Conservation (phyloP, 2,113 vertebrate species). For the Lepus americanus region DNA sequence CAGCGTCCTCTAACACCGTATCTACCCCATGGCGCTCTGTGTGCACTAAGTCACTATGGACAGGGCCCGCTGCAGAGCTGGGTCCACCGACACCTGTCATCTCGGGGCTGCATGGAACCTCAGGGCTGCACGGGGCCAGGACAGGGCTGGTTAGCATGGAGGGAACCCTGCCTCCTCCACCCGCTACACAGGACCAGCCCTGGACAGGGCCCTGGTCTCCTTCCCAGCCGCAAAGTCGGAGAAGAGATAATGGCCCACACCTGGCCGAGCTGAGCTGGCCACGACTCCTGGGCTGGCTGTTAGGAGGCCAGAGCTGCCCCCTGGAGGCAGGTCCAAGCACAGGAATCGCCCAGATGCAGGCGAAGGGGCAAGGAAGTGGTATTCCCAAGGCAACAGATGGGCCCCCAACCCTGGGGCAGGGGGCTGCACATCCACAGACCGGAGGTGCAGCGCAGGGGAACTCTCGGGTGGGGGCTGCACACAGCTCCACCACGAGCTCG, state of each 20-base stretch:
- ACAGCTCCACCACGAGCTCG: too few relatives aligned
- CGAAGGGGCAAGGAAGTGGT: neutral
- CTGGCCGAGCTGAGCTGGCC: neutral
- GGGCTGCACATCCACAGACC: neutral
- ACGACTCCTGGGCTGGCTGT: neutral
- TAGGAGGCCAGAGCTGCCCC: slow-evolving; percentile 7
- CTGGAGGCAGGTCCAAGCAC: neutral
- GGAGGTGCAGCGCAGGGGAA: neutral
- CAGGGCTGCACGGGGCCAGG: too few relatives aligned
- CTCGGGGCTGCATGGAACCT: neutral
- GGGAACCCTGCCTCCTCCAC: too few relatives aligned
- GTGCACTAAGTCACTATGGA: too few relatives aligned
- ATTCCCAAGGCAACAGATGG: neutral
- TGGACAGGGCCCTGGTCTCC: neutral
- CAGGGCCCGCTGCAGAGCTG: too few relatives aligned
- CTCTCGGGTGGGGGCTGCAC: neutral
- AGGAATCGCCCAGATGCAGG: neutral
- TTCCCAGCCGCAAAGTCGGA: neutral
- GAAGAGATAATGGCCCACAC: neutral
- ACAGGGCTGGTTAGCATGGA: too few relatives aligned
- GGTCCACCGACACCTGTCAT: too few relatives aligned
- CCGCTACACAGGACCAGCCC: too few relatives aligned
- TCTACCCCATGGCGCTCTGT: too few relatives aligned
- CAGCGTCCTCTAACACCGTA: too few relatives aligned
- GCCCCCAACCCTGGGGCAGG: neutral